phyloP scores from a whole-genome alignment of 2,888 invertebrate genomes.

The Aspidiotus rigidus region DNA sequence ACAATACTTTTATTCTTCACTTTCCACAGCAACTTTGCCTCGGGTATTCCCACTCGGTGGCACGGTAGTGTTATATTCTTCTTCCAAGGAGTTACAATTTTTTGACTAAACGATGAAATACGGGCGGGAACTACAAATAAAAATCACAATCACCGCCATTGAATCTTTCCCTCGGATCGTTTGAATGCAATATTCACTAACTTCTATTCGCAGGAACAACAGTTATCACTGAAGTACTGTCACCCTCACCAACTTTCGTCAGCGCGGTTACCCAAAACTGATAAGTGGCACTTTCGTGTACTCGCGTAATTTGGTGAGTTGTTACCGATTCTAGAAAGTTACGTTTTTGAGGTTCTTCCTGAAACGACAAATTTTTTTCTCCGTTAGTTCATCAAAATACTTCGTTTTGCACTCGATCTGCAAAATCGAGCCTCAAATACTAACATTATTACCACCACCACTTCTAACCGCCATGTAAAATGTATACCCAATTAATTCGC shows the following conservation, averaged over 20 bases:
- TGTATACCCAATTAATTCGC: constrained; percentile 70
- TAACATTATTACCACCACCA: constrained; percentile 52
- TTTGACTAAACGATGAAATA: constrained; percentile 78
- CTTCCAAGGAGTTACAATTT: constrained; percentile 75
- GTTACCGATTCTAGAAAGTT: constrained; percentile 60
- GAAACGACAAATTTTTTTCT: constrained; percentile 31
- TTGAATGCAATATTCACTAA: constrained; percentile 38
- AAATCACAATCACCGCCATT: not conserved
- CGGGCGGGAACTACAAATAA: constrained; percentile 62
- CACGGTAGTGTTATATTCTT: constrained; percentile 74
- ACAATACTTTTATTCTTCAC: constrained; percentile 66
- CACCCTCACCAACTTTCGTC: constrained; percentile 75
- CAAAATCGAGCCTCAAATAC: not conserved
- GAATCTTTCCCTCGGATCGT: not conserved
- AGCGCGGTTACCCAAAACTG: constrained; percentile 66
- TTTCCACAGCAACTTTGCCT: constrained; percentile 67
- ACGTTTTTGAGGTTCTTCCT: constrained; percentile 67
- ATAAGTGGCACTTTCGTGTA: constrained; percentile 62
- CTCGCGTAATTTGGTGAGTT: constrained; percentile 60
- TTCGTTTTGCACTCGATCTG: not conserved
- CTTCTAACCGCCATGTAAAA: constrained; percentile 73
- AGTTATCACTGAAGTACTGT: constrained; percentile 65
- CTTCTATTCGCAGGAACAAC: constrained; percentile 64
- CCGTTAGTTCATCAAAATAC: not conserved
- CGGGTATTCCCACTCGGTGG: constrained; percentile 72